These are phyloP conservation scores for Papilio helenus DNA, from an alignment of 1,140 invertebrate species.

Conservation along the genomic window DNA sequence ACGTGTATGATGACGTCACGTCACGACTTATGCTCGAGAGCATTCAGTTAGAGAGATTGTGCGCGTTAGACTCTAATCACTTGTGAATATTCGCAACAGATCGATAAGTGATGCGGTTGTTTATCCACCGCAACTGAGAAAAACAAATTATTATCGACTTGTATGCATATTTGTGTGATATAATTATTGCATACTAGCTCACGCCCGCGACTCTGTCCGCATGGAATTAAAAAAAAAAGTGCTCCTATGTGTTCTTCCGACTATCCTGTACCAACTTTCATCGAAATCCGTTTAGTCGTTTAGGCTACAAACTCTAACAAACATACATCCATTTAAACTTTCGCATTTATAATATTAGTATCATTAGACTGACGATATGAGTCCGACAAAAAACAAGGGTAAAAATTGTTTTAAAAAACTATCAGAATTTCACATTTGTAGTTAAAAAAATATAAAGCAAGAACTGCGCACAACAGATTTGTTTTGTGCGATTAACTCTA, in stretches of 20 bases:
- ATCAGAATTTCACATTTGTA: too few relatives aligned
- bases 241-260: too few relatives aligned
- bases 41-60: neutral
- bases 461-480: too few relatives aligned
- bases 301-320: too few relatives aligned
- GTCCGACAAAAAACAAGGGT: neutral
- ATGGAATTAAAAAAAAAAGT: too few relatives aligned
- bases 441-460: too few relatives aligned
- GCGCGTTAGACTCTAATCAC: neutral
- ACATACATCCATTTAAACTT: too few relatives aligned
- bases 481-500: too few relatives aligned
- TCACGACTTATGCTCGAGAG: neutral
- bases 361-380: neutral
- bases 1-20: neutral
- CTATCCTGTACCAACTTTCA: too few relatives aligned
- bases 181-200: neutral
- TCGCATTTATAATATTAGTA: too few relatives aligned
- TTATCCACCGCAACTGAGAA: neutral
- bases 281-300: too few relatives aligned
- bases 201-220: neutral
- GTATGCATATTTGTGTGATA: neutral
- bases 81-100: constrained; percentile 2
- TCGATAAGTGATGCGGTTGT: neutral
- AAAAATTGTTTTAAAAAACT: too few relatives aligned
- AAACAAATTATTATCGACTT: neutral